Conservation (phyloP, 2,797 vertebrate genomes). For the Pristis pectinata region DNA sequence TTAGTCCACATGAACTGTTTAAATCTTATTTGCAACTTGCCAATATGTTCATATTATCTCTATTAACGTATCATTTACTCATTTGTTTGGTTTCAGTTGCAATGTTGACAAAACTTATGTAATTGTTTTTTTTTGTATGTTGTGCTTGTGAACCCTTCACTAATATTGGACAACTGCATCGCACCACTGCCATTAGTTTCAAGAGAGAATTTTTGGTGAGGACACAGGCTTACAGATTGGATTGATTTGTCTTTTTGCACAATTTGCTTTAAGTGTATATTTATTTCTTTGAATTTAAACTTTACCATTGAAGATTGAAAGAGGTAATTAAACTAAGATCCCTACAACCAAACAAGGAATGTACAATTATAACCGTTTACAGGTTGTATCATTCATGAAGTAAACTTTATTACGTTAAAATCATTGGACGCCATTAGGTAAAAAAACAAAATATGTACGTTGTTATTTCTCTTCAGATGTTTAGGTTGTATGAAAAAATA, state of each 20-base stretch:
- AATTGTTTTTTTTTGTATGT: background rate
- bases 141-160: background rate
- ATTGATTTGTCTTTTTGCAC: background rate
- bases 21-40: background rate
- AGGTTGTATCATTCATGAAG: background rate
- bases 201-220: background rate
- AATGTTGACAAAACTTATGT: background rate
- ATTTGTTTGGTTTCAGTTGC: background rate
- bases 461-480: background rate
- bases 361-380: background rate
- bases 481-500: background rate
- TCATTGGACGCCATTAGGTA: background rate
- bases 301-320: background rate
- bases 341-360: constrained; percentile 2
- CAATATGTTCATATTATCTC: background rate
- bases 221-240: background rate
- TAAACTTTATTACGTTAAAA: background rate
- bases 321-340: background rate
- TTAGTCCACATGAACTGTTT: background rate
- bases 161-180: background rate
- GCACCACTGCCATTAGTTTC: background rate
- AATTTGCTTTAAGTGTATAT: background rate
- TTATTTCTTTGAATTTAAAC: background rate
- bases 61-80: background rate
- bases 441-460: background rate